Evolutionary conservation across 2,888 invertebrate species (phyloP).

Genomic region (Dioctria linearis): DNA sequence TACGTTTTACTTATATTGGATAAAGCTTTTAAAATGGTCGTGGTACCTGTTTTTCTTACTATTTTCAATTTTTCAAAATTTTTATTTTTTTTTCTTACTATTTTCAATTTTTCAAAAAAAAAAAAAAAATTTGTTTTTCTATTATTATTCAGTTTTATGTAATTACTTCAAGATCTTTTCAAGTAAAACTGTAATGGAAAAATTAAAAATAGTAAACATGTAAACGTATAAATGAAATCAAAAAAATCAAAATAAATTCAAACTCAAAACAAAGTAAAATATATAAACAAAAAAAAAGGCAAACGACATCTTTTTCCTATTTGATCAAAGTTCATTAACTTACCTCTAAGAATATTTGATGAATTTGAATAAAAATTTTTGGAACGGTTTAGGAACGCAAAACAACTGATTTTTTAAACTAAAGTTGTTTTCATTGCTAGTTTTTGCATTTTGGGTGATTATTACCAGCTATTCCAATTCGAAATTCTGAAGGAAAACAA

Average conservation of each 20-base stretch:
- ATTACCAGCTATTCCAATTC: conserved; percentile 52
- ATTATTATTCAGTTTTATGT: neutral
- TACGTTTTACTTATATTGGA: neutral
- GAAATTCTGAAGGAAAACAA: conserved; percentile 53
- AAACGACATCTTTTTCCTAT: conserved; percentile 19
- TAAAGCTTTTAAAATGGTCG: conserved; percentile 59
- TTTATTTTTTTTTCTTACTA: conserved; percentile 54
- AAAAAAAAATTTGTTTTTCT: conserved; percentile 46
- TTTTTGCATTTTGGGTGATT: conserved; percentile 50
- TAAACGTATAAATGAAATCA: conserved; percentile 19
- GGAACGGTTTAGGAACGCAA: conserved; percentile 21
- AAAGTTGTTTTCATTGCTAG: conserved; percentile 44
- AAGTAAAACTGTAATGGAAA: conserved; percentile 10
- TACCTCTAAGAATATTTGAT: conserved; percentile 16
- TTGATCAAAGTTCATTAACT: conserved; percentile 27
- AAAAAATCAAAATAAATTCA: conserved; percentile 36
- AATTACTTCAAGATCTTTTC: neutral
- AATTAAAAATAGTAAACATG: conserved; percentile 39
- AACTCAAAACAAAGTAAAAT: neutral
- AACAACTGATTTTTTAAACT: conserved; percentile 41
- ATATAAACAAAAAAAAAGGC: conserved; percentile 12
- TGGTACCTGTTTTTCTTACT: conserved; percentile 60
- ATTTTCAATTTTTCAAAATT: conserved; percentile 56
- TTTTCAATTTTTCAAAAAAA: conserved; percentile 57
- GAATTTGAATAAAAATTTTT: conserved; percentile 15